Evolutionary conservation across 2,797 vertebrate species (phyloP), one percentile per base, ranked within the genome.

Genomic region (Peromyscus aztecus): DNA sequence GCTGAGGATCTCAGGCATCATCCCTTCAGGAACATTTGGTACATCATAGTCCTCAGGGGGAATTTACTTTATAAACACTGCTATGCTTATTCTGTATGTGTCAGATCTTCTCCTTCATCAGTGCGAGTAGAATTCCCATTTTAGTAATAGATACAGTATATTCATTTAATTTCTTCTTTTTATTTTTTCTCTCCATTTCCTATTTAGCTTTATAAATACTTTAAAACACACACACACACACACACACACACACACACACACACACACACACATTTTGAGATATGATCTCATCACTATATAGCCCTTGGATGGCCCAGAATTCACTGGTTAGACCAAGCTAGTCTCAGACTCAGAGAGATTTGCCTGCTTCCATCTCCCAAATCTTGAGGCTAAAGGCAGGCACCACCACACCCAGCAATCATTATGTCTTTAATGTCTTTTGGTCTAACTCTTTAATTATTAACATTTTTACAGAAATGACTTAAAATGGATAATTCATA

Each of bases 31-130:
- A 13, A 52, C 52, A 52, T 52, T 52, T 52, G 52, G 52, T 13
- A 52, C 52, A 52, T 52, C 52, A 52, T 14, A 52, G 52, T 52
- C 52, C 52, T 52, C 13, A 14, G 12, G 2, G 52, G 52, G 52
- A 13, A 3, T 76, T 37, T 94, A 23, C 82, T 83, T 95, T 90
- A 89, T 78, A 67, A 86, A 90, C 10, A 61, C 71, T 49, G 31
- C 73, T 88, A 10, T 4, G 59, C 83, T 96, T 34, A 59, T 23
- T 57, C 12, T 71, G 1, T 80, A 52, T 0, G 19, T 75, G 4
- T 63, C 52, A 91, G 12, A 93, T 12, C 7, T 71, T 9, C 7
- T 76, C 9, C 49, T 76, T 52, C 14, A 89, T 61, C 29, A 77
- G 4, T 37, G 24, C 87, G 46, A 76, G 6, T 27, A 92, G 23